A percentile compares a stretch with the other conserved stretches of the same genome.
phyloP scores from a whole-genome alignment of 2,113 vertebrate species.

The Petrocephalus microphthalmus region DNA sequence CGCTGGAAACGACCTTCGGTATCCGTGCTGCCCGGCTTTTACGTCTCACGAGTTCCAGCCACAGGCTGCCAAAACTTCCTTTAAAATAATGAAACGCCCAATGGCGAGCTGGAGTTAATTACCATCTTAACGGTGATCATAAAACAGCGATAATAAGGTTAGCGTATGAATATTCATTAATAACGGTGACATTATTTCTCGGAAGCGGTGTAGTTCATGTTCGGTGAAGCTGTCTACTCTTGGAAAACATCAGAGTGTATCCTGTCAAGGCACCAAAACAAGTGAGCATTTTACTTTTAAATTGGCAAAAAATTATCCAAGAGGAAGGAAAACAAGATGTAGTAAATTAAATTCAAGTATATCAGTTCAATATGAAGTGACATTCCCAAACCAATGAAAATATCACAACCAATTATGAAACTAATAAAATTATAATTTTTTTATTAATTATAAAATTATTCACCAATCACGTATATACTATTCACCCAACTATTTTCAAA shows the following conservation, averaged over 20 bases:
- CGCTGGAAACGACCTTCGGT: constrained; percentile 46
- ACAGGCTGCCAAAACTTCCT: constrained; percentile 46
- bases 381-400: not conserved
- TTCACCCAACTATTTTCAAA: not conserved
- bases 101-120: constrained; percentile 51
- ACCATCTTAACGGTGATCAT: constrained; percentile 36
- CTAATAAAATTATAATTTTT: not conserved
- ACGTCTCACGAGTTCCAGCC: constrained; percentile 37
- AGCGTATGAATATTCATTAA: constrained; percentile 52
- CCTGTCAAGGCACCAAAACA: not conserved
- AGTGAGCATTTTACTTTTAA: not conserved
- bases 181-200: constrained; percentile 47
- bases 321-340: not conserved
- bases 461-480: not conserved
- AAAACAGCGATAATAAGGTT: constrained; percentile 25
- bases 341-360: not conserved
- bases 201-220: not conserved
- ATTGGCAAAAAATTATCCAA: not conserved
- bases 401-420: not conserved
- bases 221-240: not conserved
- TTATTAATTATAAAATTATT: not conserved
- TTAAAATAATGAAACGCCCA: constrained; percentile 52
- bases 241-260: constrained; percentile 8
- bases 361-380: not conserved
- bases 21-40: constrained; percentile 31